A percentile compares a stretch with the other conserved stretches of the same genome.
These are phyloP conservation scores for Lagopus muta DNA, from an alignment of 2,113 vertebrate genomes.

Conservation along the genomic window DNA sequence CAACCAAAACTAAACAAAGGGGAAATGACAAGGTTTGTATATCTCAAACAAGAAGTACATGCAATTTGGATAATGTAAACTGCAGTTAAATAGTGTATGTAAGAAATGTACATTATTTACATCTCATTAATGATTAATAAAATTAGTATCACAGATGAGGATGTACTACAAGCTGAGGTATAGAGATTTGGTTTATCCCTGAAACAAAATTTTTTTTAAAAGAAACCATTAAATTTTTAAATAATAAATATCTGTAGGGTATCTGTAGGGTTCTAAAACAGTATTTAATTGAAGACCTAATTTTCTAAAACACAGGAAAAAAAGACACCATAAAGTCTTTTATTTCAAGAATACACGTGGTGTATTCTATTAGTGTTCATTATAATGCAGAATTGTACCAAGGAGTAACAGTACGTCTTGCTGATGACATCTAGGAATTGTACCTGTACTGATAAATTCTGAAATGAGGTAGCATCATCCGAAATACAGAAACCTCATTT, in stretches of 20 bases:
- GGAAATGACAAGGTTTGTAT: not conserved
- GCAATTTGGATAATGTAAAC: not conserved
- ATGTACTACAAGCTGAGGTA: not conserved
- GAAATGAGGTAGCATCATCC: not conserved
- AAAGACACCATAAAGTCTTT: not conserved
- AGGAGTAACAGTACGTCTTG: not conserved
- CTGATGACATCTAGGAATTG: not conserved
- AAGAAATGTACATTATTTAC: not conserved
- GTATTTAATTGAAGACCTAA: not conserved
- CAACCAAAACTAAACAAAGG: not conserved
- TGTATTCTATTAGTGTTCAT: not conserved
- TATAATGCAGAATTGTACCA: not conserved
- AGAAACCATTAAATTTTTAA: not conserved
- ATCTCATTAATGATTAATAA: not conserved
- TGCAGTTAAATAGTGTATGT: not conserved
- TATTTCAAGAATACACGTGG: not conserved
- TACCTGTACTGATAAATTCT: not conserved
- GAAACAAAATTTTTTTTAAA: not conserved
- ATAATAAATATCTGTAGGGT: not conserved
- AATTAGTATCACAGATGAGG: not conserved
- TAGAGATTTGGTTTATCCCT: not conserved
- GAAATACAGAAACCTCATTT: not conserved
- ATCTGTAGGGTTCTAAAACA: not conserved
- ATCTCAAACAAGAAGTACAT: not conserved
- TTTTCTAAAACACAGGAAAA: not conserved